Percentiles rank a stretch among this genome's conserved stretches.
These are phyloP conservation scores for Mystacornis crossleyi DNA, from an alignment of 2,113 vertebrate genomes.

Conservation along the genomic window DNA sequence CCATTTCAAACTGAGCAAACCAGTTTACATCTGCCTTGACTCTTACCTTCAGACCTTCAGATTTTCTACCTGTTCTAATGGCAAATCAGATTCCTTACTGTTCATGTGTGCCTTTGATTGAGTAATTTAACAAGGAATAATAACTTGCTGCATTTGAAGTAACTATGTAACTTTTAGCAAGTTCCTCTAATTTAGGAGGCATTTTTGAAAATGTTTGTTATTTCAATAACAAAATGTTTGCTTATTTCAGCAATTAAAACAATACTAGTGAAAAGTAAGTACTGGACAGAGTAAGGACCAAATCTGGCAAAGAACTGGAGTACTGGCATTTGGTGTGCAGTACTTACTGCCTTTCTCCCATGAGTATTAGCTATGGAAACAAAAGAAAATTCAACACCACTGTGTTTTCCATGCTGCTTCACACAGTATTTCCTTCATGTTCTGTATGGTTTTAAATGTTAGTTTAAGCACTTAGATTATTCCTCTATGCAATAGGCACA, in stretches of 20 bases:
- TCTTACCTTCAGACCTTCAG: neutral
- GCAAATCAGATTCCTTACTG: neutral
- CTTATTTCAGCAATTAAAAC: neutral
- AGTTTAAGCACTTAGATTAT: constrained; percentile 47
- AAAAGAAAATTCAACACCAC: constrained; percentile 8
- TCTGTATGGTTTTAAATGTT: constrained; percentile 28
- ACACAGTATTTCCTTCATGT: constrained; percentile 15
- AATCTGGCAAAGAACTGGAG: neutral
- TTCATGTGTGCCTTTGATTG: neutral
- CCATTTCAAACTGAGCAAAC: neutral
- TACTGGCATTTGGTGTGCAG: neutral
- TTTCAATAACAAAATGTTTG: no score
- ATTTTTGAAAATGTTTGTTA: neutral
- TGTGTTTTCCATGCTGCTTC: constrained; percentile 2
- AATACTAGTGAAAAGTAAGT: neutral
- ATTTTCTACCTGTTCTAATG: neutral
- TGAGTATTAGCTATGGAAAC: neutral
- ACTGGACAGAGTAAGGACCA: neutral
- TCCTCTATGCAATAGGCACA: constrained; percentile 33
- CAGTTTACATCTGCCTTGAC: neutral
- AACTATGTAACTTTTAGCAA: neutral
- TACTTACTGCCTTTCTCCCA: neutral
- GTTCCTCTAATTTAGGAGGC: neutral
- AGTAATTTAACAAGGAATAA: neutral
- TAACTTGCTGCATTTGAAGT: neutral